Evolutionary conservation across 2,888 invertebrate species (phyloP), one percentile per base, ranked within the genome.

Genomic region (Drosophila mulleri): DNA sequence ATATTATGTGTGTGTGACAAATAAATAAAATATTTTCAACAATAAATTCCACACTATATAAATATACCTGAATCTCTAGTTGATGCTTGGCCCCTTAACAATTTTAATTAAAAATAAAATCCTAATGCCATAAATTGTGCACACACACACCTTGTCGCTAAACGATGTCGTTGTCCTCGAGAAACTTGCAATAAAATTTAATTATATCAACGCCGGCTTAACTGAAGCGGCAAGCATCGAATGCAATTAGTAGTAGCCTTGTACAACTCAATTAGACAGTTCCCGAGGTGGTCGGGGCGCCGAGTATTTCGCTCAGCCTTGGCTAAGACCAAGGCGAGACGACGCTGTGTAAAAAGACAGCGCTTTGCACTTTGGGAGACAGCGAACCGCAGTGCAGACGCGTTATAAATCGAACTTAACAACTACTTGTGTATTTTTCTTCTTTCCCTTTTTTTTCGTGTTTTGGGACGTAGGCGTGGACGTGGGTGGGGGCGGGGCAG

Each of bases 191-290:
- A 90, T 88, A 78, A 91, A 90, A 90, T 89, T 84, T 82, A 90
- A 90, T 90, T 90, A 90, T 84, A 83, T 91, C 80, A 82, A 78
- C 77, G 79, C 76, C 77, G 79, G 72, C 81, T 75, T 82, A 82
- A 79, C 85, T 85, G 68, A 70, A 78, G 81, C 81, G 90, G 85
- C 85, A 90, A 88, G 90, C 91, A 91, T 92, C 92, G 91, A 91
- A 91, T 90, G 91, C 90, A 91, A 91, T 91, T 91, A 92, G 87
- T 84, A 91, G 84, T 83, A 83, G 89, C 80, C 91, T 82, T 88
- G 90, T 91, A 88, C 89, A 91, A 92, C 90, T 91, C 92, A 92
- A 91, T 91, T 91, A 91, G 90, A 88, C 80, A 54, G 39, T 23
- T 14, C 3, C 37, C 23, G 53, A 50, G 52, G 35, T 42, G 63